phyloP scores from a whole-genome alignment of 2,113 vertebrate genomes.

The Ceyx cyanopectus region DNA sequence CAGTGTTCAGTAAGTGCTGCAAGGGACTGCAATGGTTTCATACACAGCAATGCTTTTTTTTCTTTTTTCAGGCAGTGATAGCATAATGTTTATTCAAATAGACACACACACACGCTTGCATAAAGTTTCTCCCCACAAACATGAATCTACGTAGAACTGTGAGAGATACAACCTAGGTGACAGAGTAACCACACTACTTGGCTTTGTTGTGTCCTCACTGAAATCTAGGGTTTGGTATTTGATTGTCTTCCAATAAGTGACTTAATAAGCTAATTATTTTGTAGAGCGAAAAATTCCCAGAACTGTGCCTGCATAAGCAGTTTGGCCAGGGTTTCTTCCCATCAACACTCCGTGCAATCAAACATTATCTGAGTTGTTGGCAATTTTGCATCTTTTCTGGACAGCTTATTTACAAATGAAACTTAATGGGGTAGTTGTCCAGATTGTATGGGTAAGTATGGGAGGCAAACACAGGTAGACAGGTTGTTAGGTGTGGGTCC shows the following conservation, averaged over 20 bases:
- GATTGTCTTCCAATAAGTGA: conserved; percentile 31
- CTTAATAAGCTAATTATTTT: conserved; percentile 61
- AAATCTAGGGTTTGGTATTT: background rate
- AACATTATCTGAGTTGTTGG: conserved; percentile 22
- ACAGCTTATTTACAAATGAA: background rate
- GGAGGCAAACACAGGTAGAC: background rate
- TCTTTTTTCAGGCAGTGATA: background rate
- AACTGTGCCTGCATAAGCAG: conserved; percentile 15
- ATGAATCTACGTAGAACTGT: background rate
- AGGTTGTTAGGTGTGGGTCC: background rate
- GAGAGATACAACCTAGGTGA: background rate
- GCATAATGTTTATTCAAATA: background rate
- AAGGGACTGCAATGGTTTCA: background rate
- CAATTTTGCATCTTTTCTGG: conserved; percentile 32
- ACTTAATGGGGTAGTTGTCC: background rate
- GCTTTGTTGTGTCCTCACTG: background rate
- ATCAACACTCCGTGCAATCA: conserved; percentile 16
- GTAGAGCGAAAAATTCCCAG: conserved; percentile 27
- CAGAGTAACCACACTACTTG: background rate
- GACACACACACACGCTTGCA: too few species aligned
- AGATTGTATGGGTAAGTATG: background rate
- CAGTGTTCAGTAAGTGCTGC: background rate
- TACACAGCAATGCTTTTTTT: background rate
- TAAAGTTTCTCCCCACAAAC: background rate
- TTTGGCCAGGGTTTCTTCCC: conserved; percentile 36